Evolutionary conservation across 2,113 vertebrate species (phyloP), one percentile per base, ranked within the genome.

Genomic region (Eleginops maclovinus): DNA sequence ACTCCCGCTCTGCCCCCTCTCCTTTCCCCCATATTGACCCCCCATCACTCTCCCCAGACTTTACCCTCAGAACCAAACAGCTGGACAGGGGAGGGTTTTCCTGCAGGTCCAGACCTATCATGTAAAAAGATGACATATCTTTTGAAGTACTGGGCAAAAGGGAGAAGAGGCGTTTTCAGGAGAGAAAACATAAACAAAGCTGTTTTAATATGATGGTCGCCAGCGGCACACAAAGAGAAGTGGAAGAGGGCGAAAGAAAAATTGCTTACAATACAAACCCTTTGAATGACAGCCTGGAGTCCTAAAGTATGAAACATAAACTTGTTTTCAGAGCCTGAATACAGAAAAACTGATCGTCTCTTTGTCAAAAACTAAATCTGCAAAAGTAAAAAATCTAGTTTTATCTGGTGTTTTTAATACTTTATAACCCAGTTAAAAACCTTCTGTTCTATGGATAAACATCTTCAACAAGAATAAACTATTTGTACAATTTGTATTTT

Each of bases 21-120:
- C 26, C 74, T 58, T 51, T 46, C 61, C 62, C 85, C 53, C 67
- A n/a, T 51, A 46, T 73, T 71, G 72, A 81, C 77, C 89, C 86
- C 60, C 77, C 83, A 81, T 81, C 69, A 66, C 72, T 79, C 85
- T 86, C 84, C 76, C 67, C 54, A 85, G 72, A 78, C 70, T 85
- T 88, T 67, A 72, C 77, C 88, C 87, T 63, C 87, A 76, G 80
- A 88, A 86, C 85, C 73, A 83, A 93, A 89, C 92, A 90, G 88
- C 89, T 92, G 91, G 92, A 91, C 85, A 78, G 79, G 70, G 84
- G 84, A 78, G 73, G 67, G 79, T 85, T 92, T 82, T 88, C 87
- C 90, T 89, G 88, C 92, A 89, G 89, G 89, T 93, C 92, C 80
- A 90, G 90, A 86, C 90, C 86, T 62, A 88, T 85, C 82, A 78